Evolutionary conservation across 37 sponge, comb jelly and placozoan species (phyloP).

Genomic region (Aphrocallistes beatrix): DNA sequence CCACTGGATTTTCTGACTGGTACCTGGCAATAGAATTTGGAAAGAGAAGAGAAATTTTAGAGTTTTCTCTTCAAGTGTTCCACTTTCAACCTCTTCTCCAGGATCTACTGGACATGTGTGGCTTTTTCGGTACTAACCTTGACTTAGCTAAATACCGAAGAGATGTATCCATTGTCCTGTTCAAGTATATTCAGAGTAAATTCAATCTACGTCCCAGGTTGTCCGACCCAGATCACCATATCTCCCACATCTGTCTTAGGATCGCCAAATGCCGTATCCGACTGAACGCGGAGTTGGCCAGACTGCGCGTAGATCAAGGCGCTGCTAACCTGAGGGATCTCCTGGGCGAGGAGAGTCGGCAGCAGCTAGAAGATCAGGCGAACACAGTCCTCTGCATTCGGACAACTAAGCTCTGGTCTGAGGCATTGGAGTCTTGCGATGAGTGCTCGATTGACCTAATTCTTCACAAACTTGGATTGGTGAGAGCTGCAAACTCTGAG

Average conservation of each 20-base stretch:
- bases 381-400: neutral
- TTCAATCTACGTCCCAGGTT: neutral
- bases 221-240: neutral
- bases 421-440: neutral
- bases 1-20: neutral
- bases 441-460: neutral
- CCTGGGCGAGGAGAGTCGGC: neutral
- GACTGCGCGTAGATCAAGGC: neutral
- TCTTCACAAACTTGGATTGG: neutral
- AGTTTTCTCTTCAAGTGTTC: neutral
- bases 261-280: neutral
- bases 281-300: conserved; percentile 1
- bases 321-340: neutral
- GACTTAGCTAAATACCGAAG: neutral
- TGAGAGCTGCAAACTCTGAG: neutral
- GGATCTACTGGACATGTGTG: conserved; percentile 1
- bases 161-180: neutral
- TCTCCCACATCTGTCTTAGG: neutral
- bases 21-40: neutral
- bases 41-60: neutral
- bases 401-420: neutral
- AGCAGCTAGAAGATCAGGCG: neutral
- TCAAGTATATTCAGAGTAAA: neutral
- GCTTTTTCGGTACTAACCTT: neutral
- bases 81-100: neutral